These are phyloP conservation scores for Passerina amoena DNA, from an alignment of 2,113 vertebrate genomes.

Conservation along the genomic window DNA sequence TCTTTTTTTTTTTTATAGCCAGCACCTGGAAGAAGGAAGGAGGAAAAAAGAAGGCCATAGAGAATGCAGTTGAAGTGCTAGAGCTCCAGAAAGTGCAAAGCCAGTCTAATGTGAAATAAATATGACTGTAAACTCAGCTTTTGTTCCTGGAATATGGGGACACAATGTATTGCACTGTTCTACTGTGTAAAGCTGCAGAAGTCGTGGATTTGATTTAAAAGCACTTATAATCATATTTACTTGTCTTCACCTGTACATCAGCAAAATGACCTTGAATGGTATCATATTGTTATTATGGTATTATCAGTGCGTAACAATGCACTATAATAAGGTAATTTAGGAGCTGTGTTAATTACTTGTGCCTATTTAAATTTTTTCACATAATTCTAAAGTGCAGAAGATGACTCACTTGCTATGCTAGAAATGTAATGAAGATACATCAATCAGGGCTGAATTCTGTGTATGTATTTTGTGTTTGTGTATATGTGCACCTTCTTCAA, in stretches of 20 bases:
- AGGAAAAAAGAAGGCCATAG: background rate
- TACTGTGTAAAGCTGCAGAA: constrained; percentile 67
- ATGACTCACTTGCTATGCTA: background rate
- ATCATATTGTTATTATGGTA: constrained; percentile 41
- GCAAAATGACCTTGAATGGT: constrained; percentile 58
- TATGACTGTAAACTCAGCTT: background rate
- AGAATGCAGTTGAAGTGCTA: background rate
- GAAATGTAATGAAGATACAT: constrained; percentile 18
- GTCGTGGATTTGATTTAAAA: constrained; percentile 59
- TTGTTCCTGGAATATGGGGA: constrained; percentile 32
- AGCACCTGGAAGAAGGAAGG: background rate
- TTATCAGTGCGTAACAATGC: background rate
- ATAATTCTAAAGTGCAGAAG: constrained; percentile 21
- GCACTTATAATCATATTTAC: constrained; percentile 45
- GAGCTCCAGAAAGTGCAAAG: background rate
- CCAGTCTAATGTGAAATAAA: constrained; percentile 26
- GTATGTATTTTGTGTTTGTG: constrained; percentile 17
- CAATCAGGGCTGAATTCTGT: background rate
- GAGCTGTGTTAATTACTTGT: constrained; percentile 48
- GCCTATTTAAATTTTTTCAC: constrained; percentile 30
- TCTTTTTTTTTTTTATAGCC: background rate
- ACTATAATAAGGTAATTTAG: constrained; percentile 7
- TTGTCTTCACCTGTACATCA: constrained; percentile 33
- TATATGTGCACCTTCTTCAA: constrained; percentile 8
- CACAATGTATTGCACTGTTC: constrained; percentile 63